Conservation (phyloP, 2,113 vertebrate species). For the Sphyrna mokarran region DNA sequence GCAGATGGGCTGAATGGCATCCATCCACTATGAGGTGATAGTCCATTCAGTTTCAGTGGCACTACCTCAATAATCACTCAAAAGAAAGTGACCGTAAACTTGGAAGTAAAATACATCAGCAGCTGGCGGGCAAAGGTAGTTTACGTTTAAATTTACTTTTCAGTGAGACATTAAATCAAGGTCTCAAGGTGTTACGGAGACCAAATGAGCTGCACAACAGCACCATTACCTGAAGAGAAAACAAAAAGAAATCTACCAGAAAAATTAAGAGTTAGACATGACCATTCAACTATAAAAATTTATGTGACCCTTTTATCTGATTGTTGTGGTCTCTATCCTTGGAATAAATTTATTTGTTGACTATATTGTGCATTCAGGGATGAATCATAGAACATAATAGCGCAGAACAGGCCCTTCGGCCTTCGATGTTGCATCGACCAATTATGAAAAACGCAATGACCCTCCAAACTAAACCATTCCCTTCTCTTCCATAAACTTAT, state of each 20-base stretch:
- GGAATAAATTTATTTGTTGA: neutral
- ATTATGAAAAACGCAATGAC: no score
- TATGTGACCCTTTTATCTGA: neutral
- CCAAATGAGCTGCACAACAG: no score
- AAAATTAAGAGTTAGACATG: neutral
- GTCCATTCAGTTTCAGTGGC: neutral
- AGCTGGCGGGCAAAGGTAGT: neutral
- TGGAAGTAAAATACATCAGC: neutral
- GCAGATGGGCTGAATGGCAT: neutral
- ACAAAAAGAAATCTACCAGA: neutral
- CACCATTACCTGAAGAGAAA: neutral
- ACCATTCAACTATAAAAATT: neutral
- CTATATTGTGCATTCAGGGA: neutral
- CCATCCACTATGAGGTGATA: no score
- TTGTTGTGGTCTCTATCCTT: no score
- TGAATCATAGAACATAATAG: no score
- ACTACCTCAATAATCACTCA: neutral
- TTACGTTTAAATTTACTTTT: neutral
- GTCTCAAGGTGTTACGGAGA: neutral
- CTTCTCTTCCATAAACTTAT: no score
- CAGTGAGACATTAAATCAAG: neutral
- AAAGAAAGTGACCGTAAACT: neutral
- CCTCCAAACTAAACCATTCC: no score
- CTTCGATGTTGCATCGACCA: no score
- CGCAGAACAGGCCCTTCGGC: no score